phyloP scores from a whole-genome alignment of 2,797 vertebrate genomes.

The Tapirus indicus region DNA sequence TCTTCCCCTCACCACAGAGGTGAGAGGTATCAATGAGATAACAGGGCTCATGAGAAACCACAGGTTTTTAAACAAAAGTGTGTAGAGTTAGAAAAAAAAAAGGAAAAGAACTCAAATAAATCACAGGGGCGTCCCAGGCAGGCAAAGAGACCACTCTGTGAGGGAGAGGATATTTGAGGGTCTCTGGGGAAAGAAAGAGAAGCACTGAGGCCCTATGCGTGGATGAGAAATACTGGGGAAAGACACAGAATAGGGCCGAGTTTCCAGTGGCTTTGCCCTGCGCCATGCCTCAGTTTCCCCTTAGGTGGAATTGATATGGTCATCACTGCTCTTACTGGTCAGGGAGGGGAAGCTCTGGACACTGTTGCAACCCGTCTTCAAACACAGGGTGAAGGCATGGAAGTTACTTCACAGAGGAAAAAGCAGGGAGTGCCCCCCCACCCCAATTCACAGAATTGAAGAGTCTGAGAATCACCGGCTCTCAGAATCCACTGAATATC shows the following conservation, averaged over 20 bases:
- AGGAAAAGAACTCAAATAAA: constrained; percentile 69
- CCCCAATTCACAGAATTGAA: constrained; percentile 57
- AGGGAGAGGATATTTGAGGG: constrained; percentile 4
- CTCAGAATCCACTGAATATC: constrained; percentile 47
- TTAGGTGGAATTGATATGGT: background rate
- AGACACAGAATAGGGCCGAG: background rate
- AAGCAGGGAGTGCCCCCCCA: background rate
- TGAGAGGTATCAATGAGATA: constrained; percentile 85
- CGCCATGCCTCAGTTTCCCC: constrained; percentile 18
- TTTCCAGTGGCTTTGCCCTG: constrained; percentile 27
- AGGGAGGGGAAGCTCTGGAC: background rate
- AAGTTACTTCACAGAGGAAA: constrained; percentile 48
- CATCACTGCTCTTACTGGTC: background rate
- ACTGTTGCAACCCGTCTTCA: background rate
- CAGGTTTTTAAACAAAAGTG: constrained; percentile 78
- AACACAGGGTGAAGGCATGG: background rate
- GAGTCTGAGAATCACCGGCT: constrained; percentile 65
- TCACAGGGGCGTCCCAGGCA: constrained; percentile 57
- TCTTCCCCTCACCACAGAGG: constrained; percentile 83
- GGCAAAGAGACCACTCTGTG: constrained; percentile 14
- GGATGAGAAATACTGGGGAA: background rate
- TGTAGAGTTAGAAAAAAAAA: constrained; percentile 69
- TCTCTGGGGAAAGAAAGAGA: constrained; percentile 23
- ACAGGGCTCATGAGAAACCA: constrained; percentile 81
- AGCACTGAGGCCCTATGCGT: background rate